These are phyloP conservation scores for Gymnarchus niloticus DNA, from an alignment of 2,113 vertebrate genomes.

Conservation along the genomic window DNA sequence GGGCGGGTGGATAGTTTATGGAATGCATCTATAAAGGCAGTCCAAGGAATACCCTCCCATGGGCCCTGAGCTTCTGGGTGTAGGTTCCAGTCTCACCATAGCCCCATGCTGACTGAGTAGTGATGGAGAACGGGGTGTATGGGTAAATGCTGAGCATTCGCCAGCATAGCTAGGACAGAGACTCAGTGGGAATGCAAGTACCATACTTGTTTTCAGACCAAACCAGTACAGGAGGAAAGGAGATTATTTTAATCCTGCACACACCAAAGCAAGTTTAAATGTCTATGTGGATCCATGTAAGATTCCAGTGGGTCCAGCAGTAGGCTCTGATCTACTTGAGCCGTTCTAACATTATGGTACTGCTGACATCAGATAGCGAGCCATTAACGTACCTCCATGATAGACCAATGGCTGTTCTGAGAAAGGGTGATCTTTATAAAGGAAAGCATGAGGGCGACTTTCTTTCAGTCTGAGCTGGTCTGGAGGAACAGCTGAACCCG, in stretches of 20 bases:
- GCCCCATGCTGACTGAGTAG: not conserved
- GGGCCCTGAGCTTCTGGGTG: not conserved
- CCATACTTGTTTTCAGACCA: not conserved
- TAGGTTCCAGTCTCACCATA: not conserved
- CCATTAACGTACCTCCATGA: too few relatives aligned
- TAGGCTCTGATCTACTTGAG: not conserved
- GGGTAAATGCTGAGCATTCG: not conserved
- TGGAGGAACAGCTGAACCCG: not conserved
- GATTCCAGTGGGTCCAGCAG: not conserved
- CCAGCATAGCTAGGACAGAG: too few relatives aligned
- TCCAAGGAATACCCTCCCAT: too few relatives aligned
- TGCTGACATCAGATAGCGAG: not conserved
- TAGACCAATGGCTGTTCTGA: not conserved
- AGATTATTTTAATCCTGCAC: not conserved
- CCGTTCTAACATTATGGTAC: not conserved
- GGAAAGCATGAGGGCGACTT: constrained; percentile 1
- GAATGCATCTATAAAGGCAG: too few relatives aligned
- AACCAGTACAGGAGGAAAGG: not conserved
- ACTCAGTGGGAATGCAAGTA: not conserved
- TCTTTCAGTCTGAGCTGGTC: constrained; percentile 4
- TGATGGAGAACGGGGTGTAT: not conserved
- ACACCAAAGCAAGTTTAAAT: not conserved
- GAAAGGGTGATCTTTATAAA: not conserved
- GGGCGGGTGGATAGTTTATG: too few relatives aligned
- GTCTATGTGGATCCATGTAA: not conserved